Percentiles rank a stretch among this genome's conserved stretches.
phyloP scores from a whole-genome alignment of 2,888 invertebrate genomes.

The Rhagium mordax region DNA sequence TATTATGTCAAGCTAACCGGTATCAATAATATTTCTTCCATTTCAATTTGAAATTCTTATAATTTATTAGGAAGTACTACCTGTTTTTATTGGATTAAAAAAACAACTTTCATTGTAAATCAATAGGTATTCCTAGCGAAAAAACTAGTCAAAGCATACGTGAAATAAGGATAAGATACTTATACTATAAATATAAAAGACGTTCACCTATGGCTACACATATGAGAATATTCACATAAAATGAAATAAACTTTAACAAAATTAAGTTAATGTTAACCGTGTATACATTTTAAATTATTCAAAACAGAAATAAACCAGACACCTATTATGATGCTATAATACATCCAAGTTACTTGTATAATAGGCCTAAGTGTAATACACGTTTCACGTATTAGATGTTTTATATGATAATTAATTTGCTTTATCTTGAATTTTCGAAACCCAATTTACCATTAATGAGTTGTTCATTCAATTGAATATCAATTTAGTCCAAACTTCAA shows the following conservation, averaged over 20 bases:
- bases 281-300: background rate
- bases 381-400: too few species aligned
- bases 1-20: constrained; percentile 36
- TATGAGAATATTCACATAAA: background rate
- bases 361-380: too few species aligned
- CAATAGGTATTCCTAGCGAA: background rate
- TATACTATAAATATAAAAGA: background rate
- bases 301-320: background rate
- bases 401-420: too few species aligned
- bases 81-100: constrained; percentile 14
- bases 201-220: background rate
- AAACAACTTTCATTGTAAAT: constrained; percentile 18
- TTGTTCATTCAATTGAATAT: too few species aligned
- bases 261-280: too few species aligned
- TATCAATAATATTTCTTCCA: constrained; percentile 36
- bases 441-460: too few species aligned
- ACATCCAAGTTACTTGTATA: too few species aligned
- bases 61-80: constrained; percentile 29
- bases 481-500: too few species aligned
- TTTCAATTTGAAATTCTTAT: constrained; percentile 26
- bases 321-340: background rate
- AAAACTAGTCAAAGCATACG: background rate
- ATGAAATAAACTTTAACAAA: too few species aligned
- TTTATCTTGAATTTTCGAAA: too few species aligned
- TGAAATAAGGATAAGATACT: background rate